phyloP scores from a whole-genome alignment of 2,888 invertebrate genomes.

The Temnothorax ravouxi region DNA sequence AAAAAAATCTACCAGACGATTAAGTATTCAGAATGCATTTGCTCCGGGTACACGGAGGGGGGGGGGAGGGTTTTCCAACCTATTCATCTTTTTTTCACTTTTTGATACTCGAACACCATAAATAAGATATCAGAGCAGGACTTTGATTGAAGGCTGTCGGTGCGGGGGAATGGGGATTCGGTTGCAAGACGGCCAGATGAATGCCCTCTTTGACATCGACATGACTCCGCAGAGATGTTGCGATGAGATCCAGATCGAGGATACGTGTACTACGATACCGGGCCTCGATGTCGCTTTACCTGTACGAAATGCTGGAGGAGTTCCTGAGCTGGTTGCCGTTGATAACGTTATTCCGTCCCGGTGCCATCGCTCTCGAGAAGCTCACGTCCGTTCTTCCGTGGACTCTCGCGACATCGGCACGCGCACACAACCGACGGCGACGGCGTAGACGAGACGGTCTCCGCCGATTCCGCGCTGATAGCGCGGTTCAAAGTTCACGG shows the following conservation, averaged over 20 bases:
- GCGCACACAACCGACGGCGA: not conserved
- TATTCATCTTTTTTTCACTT: not conserved
- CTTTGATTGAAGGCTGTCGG: too few species aligned
- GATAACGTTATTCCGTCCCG: conserved; percentile 72
- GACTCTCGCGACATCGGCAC: not conserved
- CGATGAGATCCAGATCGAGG: not conserved
- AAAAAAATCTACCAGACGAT: not conserved
- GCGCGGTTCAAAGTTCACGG: conserved; percentile 9
- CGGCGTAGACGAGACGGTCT: not conserved
- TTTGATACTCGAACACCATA: not conserved
- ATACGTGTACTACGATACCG: not conserved
- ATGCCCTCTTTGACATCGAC: not conserved
- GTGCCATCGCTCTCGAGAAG: conserved; percentile 60
- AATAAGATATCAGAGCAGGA: not conserved
- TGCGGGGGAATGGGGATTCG: too few species aligned
- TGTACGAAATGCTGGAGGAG: conserved; percentile 72
- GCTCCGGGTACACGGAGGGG: not conserved
- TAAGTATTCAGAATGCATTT: not conserved
- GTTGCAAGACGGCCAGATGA: not conserved
- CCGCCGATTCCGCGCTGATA: not conserved
- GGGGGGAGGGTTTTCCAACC: too few species aligned
- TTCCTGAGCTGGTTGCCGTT: conserved; percentile 77
- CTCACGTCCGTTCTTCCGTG: not conserved
- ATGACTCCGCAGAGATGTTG: not conserved
- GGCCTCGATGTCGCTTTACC: conserved; percentile 69